Evolutionary conservation across 2,113 vertebrate species (phyloP).

Genomic region (Bucco capensis): DNA sequence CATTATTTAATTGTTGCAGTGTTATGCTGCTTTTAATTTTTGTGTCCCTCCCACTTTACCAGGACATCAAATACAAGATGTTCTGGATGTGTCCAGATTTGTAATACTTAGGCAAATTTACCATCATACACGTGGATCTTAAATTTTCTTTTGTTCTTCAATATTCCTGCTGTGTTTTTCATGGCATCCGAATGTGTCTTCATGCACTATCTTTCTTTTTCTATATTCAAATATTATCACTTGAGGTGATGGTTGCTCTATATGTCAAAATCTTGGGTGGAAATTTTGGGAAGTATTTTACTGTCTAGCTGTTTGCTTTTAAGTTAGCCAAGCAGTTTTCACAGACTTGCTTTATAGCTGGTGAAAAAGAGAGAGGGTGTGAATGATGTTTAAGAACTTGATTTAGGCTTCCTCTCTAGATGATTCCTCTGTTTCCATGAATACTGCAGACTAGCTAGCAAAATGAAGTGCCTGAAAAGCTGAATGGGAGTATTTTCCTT

Average conservation of each 20-base stretch:
- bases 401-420: not conserved
- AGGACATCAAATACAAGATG: not conserved
- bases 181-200: not conserved
- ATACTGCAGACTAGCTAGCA: not conserved
- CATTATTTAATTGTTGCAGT: not conserved
- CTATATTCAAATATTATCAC: not conserved
- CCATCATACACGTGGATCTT: not conserved
- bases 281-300: not conserved
- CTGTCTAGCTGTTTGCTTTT: not conserved
- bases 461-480: not conserved
- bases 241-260: not conserved
- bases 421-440: not conserved
- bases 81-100: not conserved
- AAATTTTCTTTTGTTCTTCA: not conserved
- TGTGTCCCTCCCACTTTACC: not conserved
- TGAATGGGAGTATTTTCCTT: not conserved
- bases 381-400: not conserved
- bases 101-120: not conserved
- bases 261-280: not conserved
- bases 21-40: not conserved
- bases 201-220: not conserved
- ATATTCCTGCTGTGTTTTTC: not conserved
- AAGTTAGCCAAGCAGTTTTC: not conserved
- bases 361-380: not conserved
- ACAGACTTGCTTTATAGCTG: not conserved